Base-by-base conservation (phyloP, 1,140 invertebrate species). In the Diabrotica undecimpunctata region DNA sequence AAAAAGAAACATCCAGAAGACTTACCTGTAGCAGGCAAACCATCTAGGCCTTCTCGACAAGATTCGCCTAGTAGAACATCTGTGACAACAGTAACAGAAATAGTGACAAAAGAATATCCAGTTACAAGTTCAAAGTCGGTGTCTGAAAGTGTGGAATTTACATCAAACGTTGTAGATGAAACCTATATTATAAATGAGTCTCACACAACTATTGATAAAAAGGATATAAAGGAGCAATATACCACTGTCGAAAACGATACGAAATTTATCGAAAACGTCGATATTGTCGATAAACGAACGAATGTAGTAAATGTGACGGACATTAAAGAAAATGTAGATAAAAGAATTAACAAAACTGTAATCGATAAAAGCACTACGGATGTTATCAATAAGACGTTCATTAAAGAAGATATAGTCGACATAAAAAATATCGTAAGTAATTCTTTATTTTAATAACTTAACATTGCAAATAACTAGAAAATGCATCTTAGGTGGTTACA, bases 391-490 rank as follows among this genome's bases (percentile, higher is more conserved):
- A 71, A 66, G 35, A 69, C 70, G 6, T 66, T 73, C 35, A 66
- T 78, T 11, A 54, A 69, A 35, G 75, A 78, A 60, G 70, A 72
- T 62, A 73, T 77, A 35, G 53, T 72, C n/a, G 72, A 76, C 53
- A 71, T 78, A 41, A 77, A 75, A 46, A 72, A 77, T 66, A 77
- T 76, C 64, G 75, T 77, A 72, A 78, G 76, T 75, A 39, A 57
- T 57, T 56, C 11, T 37, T 12, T 62, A 39, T 12, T 8, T 11
- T 39, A 38, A 25, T 61, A 51, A 25, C 7, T 25, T 14, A 7
- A 4, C 4, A 25, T 25, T 25, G 25, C 25, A 1, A 25, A 25
- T 25, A 25, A 25, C 25, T 2, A 25, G 25, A 25, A 25, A 25
- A 25, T 25, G 25, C 25, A 25, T n/a, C n/a, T n/a, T n/a, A n/a